A percentile compares a stretch with the other conserved stretches of the same genome.
These are phyloP conservation scores for Coleophora flavipennella DNA, from an alignment of 2,888 invertebrate genomes.

Conservation along the genomic window DNA sequence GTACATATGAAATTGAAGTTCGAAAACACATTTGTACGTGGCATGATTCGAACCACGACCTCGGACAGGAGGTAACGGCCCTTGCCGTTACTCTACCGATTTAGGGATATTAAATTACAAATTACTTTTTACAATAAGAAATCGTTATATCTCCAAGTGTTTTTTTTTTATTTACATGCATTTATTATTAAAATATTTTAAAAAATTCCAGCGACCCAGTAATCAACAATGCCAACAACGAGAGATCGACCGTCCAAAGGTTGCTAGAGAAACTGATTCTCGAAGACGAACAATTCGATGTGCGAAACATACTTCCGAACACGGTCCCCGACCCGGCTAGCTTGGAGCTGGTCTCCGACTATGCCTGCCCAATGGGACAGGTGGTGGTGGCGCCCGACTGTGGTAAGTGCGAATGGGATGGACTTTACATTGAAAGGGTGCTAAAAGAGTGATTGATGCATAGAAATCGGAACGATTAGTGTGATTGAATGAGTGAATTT, in stretches of 20 bases:
- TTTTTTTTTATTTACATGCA: neutral
- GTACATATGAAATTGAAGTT: no score
- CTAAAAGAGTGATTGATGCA: no score
- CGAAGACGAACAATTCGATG: constrained; percentile 95
- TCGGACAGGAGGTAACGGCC: no score
- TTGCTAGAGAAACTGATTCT: constrained; percentile 91
- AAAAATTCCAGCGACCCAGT: constrained; percentile 85
- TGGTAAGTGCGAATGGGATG: constrained; percentile 69
- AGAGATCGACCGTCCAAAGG: constrained; percentile 86
- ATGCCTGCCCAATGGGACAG: constrained; percentile 93
- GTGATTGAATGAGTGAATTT: no score
- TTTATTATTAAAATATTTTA: neutral
- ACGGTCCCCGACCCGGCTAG: constrained; percentile 95
- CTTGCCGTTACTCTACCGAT: no score
- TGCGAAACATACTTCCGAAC: constrained; percentile 92
- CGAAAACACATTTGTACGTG: no score
- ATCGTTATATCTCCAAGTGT: no score
- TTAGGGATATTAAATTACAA: neutral
- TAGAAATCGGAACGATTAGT: no score
- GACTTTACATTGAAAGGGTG: neutral
- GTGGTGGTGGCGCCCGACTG: constrained; percentile 95
- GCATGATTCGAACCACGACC: no score
- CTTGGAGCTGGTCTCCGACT: constrained; percentile 88
- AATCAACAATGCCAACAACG: constrained; percentile 87
- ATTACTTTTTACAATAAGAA: no score